Evolutionary conservation across 2,888 invertebrate species (phyloP).

Genomic region (Pycnomerus fuliginosus): DNA sequence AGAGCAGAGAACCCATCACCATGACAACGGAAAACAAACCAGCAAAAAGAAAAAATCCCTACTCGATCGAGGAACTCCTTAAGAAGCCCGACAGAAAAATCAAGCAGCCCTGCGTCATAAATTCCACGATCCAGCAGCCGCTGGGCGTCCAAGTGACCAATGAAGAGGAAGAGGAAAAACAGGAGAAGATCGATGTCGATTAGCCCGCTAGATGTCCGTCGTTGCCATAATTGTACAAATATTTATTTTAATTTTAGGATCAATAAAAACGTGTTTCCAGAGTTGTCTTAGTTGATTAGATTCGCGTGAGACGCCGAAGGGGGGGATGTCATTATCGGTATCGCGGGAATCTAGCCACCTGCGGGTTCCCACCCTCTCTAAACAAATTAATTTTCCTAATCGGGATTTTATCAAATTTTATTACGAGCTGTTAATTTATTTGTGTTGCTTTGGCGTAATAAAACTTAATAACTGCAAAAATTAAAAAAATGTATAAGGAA

Average conservation of each 20-base stretch:
- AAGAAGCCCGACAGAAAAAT: slow-evolving; percentile 75
- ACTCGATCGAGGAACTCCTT: slow-evolving; percentile 82
- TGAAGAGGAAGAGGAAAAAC: slow-evolving; percentile 34
- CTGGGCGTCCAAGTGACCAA: slow-evolving; percentile 38
- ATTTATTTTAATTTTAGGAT: slow-evolving; percentile 21
- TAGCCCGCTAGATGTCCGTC: slow-evolving; percentile 15
- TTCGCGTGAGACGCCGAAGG: neutral
- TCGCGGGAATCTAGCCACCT: too few species aligned
- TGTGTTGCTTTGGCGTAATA: too few species aligned
- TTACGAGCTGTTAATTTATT: too few species aligned
- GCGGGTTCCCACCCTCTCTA: too few species aligned
- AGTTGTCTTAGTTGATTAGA: neutral
- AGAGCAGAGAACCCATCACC: slow-evolving; percentile 32
- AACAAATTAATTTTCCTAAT: too few species aligned
- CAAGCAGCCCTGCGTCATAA: slow-evolving; percentile 32
- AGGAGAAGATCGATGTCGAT: slow-evolving; percentile 42
- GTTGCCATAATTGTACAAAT: slow-evolving; percentile 22
- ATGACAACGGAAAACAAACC: slow-evolving; percentile 30
- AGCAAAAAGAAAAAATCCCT: slow-evolving; percentile 73
- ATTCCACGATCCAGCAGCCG: slow-evolving; percentile 38
- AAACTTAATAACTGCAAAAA: too few species aligned
- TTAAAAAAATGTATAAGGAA: too few species aligned
- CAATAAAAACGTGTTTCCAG: slow-evolving; percentile 3
- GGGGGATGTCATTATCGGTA: neutral
- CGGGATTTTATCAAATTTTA: too few species aligned